Conservation (phyloP, 2,888 invertebrate species). For the Byasa hedistus region DNA sequence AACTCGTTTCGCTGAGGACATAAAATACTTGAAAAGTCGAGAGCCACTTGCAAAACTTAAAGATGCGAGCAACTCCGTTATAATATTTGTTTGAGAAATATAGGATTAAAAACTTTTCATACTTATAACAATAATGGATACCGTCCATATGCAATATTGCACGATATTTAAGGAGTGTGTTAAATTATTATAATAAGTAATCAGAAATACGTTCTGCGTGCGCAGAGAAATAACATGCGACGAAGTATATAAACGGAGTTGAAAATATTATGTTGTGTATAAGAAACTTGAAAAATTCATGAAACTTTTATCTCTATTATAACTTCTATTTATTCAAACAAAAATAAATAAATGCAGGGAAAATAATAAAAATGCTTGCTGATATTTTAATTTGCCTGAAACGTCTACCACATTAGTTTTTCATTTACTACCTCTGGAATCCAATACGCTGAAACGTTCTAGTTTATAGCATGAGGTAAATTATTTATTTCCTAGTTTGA, state of each 20-base stretch:
- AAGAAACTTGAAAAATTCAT: background rate
- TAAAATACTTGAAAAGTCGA: constrained; percentile 17
- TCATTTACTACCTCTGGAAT: background rate
- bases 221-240: too few relatives aligned
- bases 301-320: background rate
- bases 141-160: too few relatives aligned
- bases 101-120: background rate
- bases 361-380: background rate
- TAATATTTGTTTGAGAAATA: background rate
- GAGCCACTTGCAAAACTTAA: constrained; percentile 4
- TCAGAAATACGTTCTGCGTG: too few relatives aligned
- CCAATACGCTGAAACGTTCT: background rate
- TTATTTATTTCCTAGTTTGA: background rate
- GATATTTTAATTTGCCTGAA: background rate
- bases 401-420: background rate
- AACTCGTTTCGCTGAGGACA: constrained; percentile 15
- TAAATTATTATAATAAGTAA: too few relatives aligned
- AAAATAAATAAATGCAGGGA: background rate
- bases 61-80: background rate
- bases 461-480: background rate
- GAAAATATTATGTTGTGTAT: background rate
- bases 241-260: background rate
- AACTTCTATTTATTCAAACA: too few relatives aligned
- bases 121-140: background rate
- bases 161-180: too few relatives aligned